Evolutionary conservation across 2,888 invertebrate genomes (phyloP), one percentile per base, ranked within the genome.

Genomic region (Perizoma flavofasciatum): DNA sequence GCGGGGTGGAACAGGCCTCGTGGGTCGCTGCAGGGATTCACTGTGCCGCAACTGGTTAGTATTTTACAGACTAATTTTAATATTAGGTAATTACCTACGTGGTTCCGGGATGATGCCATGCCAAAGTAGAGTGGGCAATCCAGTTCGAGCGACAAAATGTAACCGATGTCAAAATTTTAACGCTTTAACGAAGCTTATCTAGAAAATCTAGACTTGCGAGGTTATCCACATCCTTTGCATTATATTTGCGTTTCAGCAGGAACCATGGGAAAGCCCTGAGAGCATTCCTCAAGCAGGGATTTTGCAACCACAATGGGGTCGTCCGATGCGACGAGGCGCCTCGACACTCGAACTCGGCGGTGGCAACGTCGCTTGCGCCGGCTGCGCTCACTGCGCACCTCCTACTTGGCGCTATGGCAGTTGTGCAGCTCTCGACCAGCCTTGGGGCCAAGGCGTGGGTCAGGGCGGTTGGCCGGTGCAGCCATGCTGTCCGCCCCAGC

Each of bases 331-430:
- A 6, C 82, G 89, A 40, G 91, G 92, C 6, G 85, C 88, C 1
- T 91, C 91, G 0, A 89, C 89, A 6, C 75, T 89, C 58, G 90
- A 90, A 63, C 75, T 91, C 6, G 81, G 88, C 6, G 86, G 83
- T 4, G 79, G 66, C 11, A 67, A 75, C 7, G 72, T 49, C 68
- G 32, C 67, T 67, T 86, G 73, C 73, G 77, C 70, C 32, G 82
- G 78, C 22, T 80, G 79, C 52, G 74, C 74, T 6, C 78, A 77
- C 60, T 78, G 77, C 54, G 74, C 78, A 9, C 74, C 81, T 5
- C 65, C 72, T 55, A 71, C 80, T 10, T 91, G 90, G 90, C 83
- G 91, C 2, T 91, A 91, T 69, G 91, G 92, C 65, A 90, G 91
- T 76, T 89, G 90, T 69, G 90, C 88, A 56, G 85, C 81, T 61